These are phyloP conservation scores for Crepidodera aurea DNA, from an alignment of 2,888 invertebrate genomes.

Conservation along the genomic window DNA sequence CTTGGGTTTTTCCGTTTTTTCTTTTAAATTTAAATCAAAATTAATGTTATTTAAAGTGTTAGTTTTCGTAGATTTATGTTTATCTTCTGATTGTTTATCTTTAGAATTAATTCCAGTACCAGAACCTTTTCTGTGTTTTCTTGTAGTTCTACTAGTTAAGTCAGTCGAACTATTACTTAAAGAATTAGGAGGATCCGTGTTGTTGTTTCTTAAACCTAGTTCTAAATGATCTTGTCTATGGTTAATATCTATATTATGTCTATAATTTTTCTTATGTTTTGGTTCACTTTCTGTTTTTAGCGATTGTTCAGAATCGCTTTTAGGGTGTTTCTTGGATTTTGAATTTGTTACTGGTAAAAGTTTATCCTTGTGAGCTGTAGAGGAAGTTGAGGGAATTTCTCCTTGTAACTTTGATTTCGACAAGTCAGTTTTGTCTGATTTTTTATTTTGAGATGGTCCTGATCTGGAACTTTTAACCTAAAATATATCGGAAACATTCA, in stretches of 20 bases:
- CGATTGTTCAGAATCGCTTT: constrained; percentile 30
- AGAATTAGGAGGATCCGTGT: constrained; percentile 32
- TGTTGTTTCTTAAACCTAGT: constrained; percentile 34
- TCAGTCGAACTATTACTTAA: constrained; percentile 31
- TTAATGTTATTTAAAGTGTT: constrained; percentile 26
- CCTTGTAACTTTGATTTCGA: constrained; percentile 48
- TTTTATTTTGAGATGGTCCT: constrained; percentile 31
- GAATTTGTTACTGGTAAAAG: constrained; percentile 29
- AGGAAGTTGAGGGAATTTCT: constrained; percentile 42
- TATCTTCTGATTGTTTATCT: constrained; percentile 34
- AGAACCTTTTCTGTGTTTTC: constrained; percentile 39
- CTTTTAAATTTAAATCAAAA: constrained; percentile 23
- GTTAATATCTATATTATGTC: constrained; percentile 36
- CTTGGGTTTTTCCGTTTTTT: constrained; percentile 32
- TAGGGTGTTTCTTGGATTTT: constrained; percentile 35
- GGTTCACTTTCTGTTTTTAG: constrained; percentile 32
- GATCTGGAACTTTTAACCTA: constrained; percentile 38
- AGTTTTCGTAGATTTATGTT: constrained; percentile 29
- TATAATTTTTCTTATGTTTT: constrained; percentile 34
- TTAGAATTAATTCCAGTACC: constrained; percentile 32
- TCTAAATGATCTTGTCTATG: constrained; percentile 38
- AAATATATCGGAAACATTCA: constrained; percentile 10
- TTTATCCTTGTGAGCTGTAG: constrained; percentile 40
- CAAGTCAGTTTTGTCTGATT: constrained; percentile 26
- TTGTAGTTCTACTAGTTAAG: constrained; percentile 33